Evolutionary conservation across 1,140 invertebrate species (phyloP).

Genomic region (Lycorma delicatula): DNA sequence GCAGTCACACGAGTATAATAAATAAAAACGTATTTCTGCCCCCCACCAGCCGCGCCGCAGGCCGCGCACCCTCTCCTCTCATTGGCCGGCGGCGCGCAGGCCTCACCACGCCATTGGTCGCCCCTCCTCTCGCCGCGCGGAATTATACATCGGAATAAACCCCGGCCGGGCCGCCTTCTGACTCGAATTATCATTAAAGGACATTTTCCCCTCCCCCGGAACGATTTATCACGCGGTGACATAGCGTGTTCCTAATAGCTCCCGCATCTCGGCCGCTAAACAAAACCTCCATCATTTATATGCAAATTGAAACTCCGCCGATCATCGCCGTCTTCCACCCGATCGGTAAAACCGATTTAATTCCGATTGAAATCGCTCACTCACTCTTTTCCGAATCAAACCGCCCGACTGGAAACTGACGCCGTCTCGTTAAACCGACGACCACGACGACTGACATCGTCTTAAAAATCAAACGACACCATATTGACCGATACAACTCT

Average conservation of each 20-base stretch:
- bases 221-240: slow-evolving; percentile 6
- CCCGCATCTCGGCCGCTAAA: slow-evolving; percentile 8
- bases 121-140: slow-evolving; percentile 25
- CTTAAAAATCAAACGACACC: no score
- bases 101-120: slow-evolving; percentile 25
- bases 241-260: slow-evolving; percentile 14
- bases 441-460: no score
- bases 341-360: no score
- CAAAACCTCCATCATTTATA: slow-evolving; percentile 11
- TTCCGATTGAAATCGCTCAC: no score
- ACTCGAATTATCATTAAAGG: slow-evolving; percentile 17
- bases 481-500: no score
- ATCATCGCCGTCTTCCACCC: not conserved
- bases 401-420: no score
- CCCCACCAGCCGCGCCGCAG: slow-evolving; percentile 36
- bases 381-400: no score
- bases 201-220: slow-evolving; percentile 5
- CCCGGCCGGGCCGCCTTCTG: slow-evolving; percentile 6
- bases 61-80: not conserved
- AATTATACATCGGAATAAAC: slow-evolving; percentile 18
- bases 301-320: slow-evolving; percentile 12
- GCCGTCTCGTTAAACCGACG: no score
- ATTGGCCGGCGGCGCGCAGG: slow-evolving; percentile 14
- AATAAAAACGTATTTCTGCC: slow-evolving; percentile 46
- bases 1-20: slow-evolving; percentile 53